Evolutionary conservation across 2,113 vertebrate genomes (phyloP), one percentile per base, ranked within the genome.

Genomic region (Hemicordylus capensis): DNA sequence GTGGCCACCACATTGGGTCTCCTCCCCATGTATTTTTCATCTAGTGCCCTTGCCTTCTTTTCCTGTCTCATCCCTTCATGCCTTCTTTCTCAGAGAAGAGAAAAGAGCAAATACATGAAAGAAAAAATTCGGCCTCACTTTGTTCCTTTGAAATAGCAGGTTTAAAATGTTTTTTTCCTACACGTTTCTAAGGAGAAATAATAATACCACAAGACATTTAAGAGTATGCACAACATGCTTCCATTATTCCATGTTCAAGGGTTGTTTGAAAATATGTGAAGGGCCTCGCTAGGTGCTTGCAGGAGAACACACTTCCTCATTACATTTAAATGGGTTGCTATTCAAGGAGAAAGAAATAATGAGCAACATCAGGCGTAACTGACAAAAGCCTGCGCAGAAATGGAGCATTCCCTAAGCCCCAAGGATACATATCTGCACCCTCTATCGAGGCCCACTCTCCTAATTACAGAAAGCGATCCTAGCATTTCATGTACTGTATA

Each of bases 211-310:
- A 90, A 93, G 91, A 89, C 76, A 84, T 89, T 81, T 86, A 91
- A 87, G 94, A 78, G 39, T 89, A 85, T 80, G 72, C 73, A 89
- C 81, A 83, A 84, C 89, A 31, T 22, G 73, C 70, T 89, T 94
- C 91, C 64, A 74, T 92, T 87, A 91, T 93, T 92, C 93, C 92
- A 88, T 93, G 87, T 90, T 80, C 26, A 88, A 89, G 78, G 88
- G 85, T 48, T 76, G 83, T 94, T 89, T 74, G 44, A 92, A 85
- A 83, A 86, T 42, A 75, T 74, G 79, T 70, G 86, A 83, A 34
- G 82, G 14, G 76, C 85, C 89, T 91, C 90, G 74, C 82, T 91
- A 93, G 67, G 83, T 90, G 56, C 79, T 90, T 92, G 85, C 80
- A 89, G 54, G 80, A 91, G 84, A 92, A 90, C 84, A 85, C 11